A percentile compares a stretch with the other conserved stretches of the same genome.
Evolutionary conservation across 2,888 invertebrate species (phyloP).

Genomic region (Mythimna albipuncta): DNA sequence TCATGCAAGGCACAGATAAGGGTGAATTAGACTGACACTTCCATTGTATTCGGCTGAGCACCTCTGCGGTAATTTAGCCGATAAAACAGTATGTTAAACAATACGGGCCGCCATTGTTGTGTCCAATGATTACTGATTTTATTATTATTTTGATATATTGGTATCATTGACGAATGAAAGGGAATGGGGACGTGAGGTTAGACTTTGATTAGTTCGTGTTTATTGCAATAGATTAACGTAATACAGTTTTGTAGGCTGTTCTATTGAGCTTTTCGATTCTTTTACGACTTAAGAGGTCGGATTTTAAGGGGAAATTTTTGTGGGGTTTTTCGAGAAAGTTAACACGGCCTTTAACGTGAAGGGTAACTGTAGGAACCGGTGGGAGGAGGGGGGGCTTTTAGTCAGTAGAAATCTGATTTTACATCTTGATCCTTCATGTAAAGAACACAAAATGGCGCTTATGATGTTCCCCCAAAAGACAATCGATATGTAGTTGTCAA

Average conservation of each 20-base stretch:
- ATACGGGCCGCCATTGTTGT: slow-evolving; percentile 73
- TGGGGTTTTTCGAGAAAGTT: no score
- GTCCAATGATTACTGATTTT: slow-evolving; percentile 70
- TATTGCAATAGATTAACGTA: slow-evolving; percentile 8
- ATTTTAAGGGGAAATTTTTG: not conserved
- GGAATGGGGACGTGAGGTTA: slow-evolving; percentile 20
- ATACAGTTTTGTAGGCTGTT: not conserved
- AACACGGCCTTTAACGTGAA: no score
- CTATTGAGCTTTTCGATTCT: not conserved
- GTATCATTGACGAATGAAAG: slow-evolving; percentile 43
- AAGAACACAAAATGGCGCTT: no score
- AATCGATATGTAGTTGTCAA: not conserved
- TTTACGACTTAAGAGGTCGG: not conserved
- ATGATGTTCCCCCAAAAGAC: no score
- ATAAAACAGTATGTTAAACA: slow-evolving; percentile 71
- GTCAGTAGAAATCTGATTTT: no score
- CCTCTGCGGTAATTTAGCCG: slow-evolving; percentile 68
- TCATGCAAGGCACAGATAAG: slow-evolving; percentile 55
- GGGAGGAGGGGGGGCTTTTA: no score
- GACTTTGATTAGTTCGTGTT: slow-evolving; percentile 28
- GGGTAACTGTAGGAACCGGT: no score
- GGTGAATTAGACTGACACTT: slow-evolving; percentile 69
- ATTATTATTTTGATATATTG: slow-evolving; percentile 67
- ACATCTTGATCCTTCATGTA: no score
- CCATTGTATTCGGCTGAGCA: slow-evolving; percentile 75